Evolutionary conservation across 2,888 invertebrate species (phyloP).

Genomic region (Chironomus tentans): DNA sequence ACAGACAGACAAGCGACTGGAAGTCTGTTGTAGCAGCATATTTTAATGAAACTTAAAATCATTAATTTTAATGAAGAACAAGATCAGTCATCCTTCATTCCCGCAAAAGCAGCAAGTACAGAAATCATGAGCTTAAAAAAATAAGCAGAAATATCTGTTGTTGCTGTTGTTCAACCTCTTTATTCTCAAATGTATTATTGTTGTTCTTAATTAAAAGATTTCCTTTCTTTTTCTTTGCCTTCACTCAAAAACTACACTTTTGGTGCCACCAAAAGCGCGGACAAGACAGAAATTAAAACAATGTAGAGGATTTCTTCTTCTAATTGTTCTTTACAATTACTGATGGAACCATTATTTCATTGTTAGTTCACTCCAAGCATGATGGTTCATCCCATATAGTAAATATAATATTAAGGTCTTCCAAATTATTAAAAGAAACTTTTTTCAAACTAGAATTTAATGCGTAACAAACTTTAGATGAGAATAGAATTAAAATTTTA

Average conservation of each 20-base stretch:
- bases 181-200: not conserved
- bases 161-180: not conserved
- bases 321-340: not conserved
- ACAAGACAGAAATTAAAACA: no score
- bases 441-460: not conserved
- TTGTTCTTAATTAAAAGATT: conserved; percentile 25
- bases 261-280: not conserved
- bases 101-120: not conserved
- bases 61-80: not conserved
- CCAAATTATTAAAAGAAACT: not conserved
- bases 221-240: conserved; percentile 5
- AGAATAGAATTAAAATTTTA: no score
- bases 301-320: not conserved
- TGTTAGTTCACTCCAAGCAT: not conserved
- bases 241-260: not conserved
- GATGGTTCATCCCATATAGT: not conserved
- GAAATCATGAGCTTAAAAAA: not conserved
- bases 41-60: not conserved
- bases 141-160: not conserved
- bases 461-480: not conserved
- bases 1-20: no score
- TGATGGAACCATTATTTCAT: not conserved
- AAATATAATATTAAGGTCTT: not conserved
- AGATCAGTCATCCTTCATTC: not conserved
- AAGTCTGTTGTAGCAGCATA: no score